phyloP scores from a whole-genome alignment of 2,888 invertebrate genomes.

The Drosophila picticornis region DNA sequence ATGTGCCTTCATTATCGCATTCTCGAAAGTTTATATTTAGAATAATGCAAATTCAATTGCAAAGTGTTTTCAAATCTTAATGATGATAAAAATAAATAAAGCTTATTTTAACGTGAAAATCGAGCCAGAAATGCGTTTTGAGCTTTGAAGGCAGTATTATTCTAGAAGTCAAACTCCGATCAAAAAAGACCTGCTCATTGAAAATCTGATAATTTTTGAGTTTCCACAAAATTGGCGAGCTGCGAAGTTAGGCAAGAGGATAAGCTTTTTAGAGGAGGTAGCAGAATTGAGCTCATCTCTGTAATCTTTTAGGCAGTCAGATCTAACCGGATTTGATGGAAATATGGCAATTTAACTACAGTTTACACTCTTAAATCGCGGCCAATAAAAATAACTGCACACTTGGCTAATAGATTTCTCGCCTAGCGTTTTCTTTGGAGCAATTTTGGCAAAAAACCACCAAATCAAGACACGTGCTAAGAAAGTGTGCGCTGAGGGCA shows the following conservation, averaged over 20 bases:
- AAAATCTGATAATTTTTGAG: background rate
- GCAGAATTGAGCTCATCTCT: background rate
- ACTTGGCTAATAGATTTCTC: slow-evolving; percentile 5
- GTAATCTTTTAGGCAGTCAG: background rate
- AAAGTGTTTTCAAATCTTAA: background rate
- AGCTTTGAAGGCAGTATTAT: background rate
- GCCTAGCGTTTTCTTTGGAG: background rate
- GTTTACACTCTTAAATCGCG: background rate
- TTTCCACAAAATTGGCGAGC: background rate
- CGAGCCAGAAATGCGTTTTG: background rate
- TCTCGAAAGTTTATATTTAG: background rate
- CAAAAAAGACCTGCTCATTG: background rate
- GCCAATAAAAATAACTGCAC: slow-evolving; percentile 20
- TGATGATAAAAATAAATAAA: background rate
- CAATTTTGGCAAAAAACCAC: slow-evolving; percentile 5
- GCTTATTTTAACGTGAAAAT: background rate
- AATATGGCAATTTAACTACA: background rate
- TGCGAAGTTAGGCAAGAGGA: background rate
- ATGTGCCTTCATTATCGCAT: background rate
- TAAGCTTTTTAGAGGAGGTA: background rate
- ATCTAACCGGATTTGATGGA: background rate
- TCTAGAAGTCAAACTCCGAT: background rate
- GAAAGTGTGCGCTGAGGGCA: slow-evolving; percentile 21
- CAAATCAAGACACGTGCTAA: slow-evolving; percentile 28
- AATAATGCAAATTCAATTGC: background rate